Evolutionary conservation across 2,888 invertebrate species (phyloP).

Genomic region (Pseudococcus longispinus): DNA sequence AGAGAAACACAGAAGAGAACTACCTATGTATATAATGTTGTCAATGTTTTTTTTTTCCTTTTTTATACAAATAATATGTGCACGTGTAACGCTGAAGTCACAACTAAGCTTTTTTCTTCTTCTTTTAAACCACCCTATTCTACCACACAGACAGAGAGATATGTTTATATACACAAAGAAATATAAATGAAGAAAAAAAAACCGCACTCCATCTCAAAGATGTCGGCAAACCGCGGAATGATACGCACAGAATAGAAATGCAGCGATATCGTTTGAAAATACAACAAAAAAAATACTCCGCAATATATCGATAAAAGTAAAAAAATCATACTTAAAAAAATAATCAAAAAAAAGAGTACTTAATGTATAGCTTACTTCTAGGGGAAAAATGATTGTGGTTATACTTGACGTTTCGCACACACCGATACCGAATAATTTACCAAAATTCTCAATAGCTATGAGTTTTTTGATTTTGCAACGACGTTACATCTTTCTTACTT

Average conservation of each 20-base stretch:
- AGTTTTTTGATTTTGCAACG: constrained; percentile 7
- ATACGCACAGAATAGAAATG: constrained; percentile 35
- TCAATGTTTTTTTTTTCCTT: neutral
- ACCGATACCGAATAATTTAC: constrained; percentile 26
- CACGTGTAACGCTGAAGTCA: constrained; percentile 38
- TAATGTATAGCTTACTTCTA: constrained; percentile 23
- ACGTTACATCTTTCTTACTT: neutral
- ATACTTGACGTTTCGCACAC: constrained; percentile 29
- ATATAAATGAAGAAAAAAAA: constrained; percentile 14
- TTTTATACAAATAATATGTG: constrained; percentile 32
- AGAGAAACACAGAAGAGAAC: neutral
- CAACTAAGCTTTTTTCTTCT: constrained; percentile 5
- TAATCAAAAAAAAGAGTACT: constrained; percentile 9
- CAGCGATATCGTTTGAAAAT: constrained; percentile 35
- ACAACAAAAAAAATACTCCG: constrained; percentile 22
- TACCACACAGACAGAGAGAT: constrained; percentile 20
- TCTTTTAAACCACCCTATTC: constrained; percentile 5
- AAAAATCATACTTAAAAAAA: constrained; percentile 44
- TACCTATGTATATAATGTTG: constrained; percentile 21
- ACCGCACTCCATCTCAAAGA: neutral
- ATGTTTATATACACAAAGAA: constrained; percentile 8
- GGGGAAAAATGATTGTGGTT: constrained; percentile 38
- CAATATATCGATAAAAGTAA: constrained; percentile 37
- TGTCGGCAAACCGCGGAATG: neutral
- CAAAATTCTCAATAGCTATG: constrained; percentile 26